phyloP scores from a whole-genome alignment of 2,888 invertebrate species.

The Frankliniella fusca region DNA sequence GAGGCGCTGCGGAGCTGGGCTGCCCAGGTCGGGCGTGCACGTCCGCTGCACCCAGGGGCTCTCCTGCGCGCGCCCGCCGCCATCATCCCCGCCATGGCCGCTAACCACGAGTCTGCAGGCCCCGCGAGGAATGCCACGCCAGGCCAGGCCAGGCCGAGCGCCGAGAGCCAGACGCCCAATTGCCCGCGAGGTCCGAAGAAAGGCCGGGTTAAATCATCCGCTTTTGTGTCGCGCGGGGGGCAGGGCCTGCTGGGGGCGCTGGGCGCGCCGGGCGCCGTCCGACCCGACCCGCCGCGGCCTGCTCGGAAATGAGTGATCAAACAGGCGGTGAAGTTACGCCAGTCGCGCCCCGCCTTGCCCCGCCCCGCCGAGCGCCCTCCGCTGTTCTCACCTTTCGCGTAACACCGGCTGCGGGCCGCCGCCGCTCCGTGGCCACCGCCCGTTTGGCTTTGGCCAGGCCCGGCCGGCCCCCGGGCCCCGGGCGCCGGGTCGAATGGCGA shows the following conservation, averaged over 20 bases:
- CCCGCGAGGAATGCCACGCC: too few species aligned
- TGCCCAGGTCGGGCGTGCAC: background rate
- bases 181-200: constrained; percentile 1
- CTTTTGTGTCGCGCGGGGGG: background rate
- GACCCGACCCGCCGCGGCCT: background rate
- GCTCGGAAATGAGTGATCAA: background rate
- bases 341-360: background rate
- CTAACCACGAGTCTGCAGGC: too few species aligned
- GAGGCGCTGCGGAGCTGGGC: too few species aligned
- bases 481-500: too few species aligned
- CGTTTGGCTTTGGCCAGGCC: too few species aligned
- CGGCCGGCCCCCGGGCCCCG: too few species aligned
- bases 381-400: too few species aligned
- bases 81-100: background rate
- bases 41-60: background rate
- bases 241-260: background rate
- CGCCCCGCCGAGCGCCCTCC: background rate
- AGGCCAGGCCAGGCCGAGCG: too few species aligned
- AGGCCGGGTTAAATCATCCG: background rate
- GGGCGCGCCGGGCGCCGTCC: background rate
- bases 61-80: background rate
- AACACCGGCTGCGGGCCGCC: too few species aligned
- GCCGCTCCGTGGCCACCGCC: too few species aligned
- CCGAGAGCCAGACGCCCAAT: background rate
- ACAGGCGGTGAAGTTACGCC: background rate